Conservation (phyloP, 2,113 vertebrate species). For the Ophthalmolycus amberensis region DNA sequence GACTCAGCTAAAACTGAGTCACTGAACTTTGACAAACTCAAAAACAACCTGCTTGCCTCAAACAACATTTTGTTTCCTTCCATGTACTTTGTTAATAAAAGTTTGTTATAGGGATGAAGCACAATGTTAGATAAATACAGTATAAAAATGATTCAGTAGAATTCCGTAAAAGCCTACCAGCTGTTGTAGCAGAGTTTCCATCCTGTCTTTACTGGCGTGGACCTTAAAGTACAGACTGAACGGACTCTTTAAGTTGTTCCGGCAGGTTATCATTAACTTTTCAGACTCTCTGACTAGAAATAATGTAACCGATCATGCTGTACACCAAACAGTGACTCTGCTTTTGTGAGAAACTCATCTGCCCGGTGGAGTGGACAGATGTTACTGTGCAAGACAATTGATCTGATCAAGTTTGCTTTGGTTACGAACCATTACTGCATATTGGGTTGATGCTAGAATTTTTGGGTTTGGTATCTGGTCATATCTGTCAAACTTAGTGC, state of each 20-base stretch:
- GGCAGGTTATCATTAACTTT: slow-evolving; percentile 74
- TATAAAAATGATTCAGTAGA: background rate
- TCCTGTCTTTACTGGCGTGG: slow-evolving; percentile 40
- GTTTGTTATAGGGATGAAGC: background rate
- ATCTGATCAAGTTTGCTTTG: background rate
- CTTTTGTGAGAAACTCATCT: background rate
- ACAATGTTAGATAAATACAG: background rate
- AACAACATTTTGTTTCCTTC: background rate
- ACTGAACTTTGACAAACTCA: background rate
- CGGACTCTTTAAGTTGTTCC: slow-evolving; percentile 42
- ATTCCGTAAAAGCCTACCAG: slow-evolving; percentile 70
- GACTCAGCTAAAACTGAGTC: slow-evolving; percentile 60
- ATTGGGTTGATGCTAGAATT: background rate
- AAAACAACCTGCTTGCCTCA: background rate
- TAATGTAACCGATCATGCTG: background rate
- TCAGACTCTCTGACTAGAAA: slow-evolving; percentile 23
- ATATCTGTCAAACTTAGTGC: background rate
- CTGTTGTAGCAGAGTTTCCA: slow-evolving; percentile 70
- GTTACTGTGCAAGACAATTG: background rate
- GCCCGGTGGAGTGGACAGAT: background rate
- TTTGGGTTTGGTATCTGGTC: background rate
- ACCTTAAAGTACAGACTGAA: background rate
- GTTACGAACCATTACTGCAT: background rate
- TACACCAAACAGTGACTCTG: background rate
- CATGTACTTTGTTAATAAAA: background rate